phyloP scores from a whole-genome alignment of 2,113 vertebrate species.

The Zosterops japonicus region DNA sequence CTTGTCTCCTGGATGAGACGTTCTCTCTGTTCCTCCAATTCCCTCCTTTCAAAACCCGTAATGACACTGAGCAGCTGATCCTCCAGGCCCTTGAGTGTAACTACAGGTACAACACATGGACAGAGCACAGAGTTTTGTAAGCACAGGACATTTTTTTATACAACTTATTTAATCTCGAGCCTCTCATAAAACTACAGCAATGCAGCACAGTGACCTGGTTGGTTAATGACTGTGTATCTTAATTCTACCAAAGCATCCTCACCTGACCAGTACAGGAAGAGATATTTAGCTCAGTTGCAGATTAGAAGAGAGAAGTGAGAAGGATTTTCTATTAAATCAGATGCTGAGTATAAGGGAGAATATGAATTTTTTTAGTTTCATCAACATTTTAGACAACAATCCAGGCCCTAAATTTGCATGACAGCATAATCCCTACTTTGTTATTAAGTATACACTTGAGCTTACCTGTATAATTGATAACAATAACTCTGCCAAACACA shows the following conservation, averaged over 20 bases:
- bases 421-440: not conserved
- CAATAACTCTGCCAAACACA: constrained; percentile 94
- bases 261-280: not conserved
- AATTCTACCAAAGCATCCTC: not conserved
- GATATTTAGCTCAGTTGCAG: not conserved
- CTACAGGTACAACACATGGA: constrained; percentile 55
- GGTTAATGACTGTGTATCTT: not conserved
- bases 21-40: constrained; percentile 90
- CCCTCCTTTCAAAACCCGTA: constrained; percentile 86
- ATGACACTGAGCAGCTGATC: constrained; percentile 95
- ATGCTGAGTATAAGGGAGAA: not conserved
- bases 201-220: not conserved
- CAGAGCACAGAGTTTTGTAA: not conserved
- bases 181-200: not conserved
- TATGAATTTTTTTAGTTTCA: not conserved
- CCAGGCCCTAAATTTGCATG: not conserved
- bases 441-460: not conserved
- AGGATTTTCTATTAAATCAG: not conserved
- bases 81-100: constrained; percentile 92
- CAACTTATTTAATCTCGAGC: not conserved
- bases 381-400: not conserved
- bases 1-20: constrained; percentile 92
- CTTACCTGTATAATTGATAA: constrained; percentile 97
- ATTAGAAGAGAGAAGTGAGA: not conserved
- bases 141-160: not conserved